A percentile compares a stretch with the other conserved stretches of the same genome.
phyloP scores from a whole-genome alignment of 2,888 invertebrate genomes.

The Brachyptera putata region DNA sequence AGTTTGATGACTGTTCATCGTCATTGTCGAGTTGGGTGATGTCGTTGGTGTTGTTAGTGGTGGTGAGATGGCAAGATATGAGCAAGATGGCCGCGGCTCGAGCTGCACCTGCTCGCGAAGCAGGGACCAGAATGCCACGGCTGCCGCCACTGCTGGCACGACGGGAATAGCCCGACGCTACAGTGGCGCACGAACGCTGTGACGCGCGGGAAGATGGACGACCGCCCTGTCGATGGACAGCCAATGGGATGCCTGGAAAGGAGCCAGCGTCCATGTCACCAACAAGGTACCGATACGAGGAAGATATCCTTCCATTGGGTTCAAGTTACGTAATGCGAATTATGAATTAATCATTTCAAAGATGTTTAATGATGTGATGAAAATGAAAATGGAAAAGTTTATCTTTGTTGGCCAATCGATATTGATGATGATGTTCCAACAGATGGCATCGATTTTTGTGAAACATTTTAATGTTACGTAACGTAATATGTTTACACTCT shows the following conservation, averaged over 20 bases:
- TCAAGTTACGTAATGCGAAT: too few relatives aligned
- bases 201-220: slow-evolving; percentile 54
- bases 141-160: slow-evolving; percentile 56
- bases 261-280: too few relatives aligned
- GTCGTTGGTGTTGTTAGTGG: slow-evolving; percentile 29
- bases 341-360: too few relatives aligned
- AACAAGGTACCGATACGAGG: too few relatives aligned
- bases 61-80: slow-evolving; percentile 76
- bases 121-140: slow-evolving; percentile 68
- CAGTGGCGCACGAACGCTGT: slow-evolving; percentile 41
- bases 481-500: too few relatives aligned
- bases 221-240: slow-evolving; percentile 52
- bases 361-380: too few relatives aligned
- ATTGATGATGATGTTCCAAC: too few relatives aligned
- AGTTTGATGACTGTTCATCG: slow-evolving; percentile 12
- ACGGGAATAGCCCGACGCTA: slow-evolving; percentile 50
- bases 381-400: too few relatives aligned
- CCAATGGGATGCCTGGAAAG: slow-evolving; percentile 53
- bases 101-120: slow-evolving; percentile 90
- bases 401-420: too few relatives aligned
- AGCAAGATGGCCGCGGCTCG: slow-evolving; percentile 92
- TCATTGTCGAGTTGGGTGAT: slow-evolving; percentile 20
- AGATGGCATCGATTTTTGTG: too few relatives aligned
- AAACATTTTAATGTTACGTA: too few relatives aligned
- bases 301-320: too few relatives aligned